Evolutionary conservation across 2,888 invertebrate genomes (phyloP), one percentile per base, ranked within the genome.

Genomic region (Harpalus rubripes): DNA sequence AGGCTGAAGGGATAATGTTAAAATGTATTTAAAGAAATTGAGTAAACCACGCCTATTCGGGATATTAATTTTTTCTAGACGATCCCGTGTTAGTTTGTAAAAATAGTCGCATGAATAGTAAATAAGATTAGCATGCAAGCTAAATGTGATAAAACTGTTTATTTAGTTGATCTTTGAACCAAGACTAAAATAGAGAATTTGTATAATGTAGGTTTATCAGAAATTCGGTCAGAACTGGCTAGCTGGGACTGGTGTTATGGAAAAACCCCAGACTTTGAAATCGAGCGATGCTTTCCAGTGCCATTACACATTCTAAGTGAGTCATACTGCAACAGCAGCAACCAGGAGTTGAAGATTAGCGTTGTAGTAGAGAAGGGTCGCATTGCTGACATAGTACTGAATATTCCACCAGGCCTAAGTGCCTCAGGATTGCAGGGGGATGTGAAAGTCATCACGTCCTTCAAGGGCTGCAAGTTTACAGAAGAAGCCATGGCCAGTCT

Each of bases 231-330:
- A 58, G 94, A 95, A 86, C 94, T 97, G 79, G 91, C 93, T 86
- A 95, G 95, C 32, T 98, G 98, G 97, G 95, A 97, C 85, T 98
- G 98, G 98, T 94, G 95, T 86, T 96, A 93, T 90, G 98, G 98
- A 0, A 95, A 94, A 90, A 97, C 98, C 0, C 98, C 98, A 0
- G 94, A 94, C 87, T 98, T 98, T 91, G 94, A 94, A 0, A 95
- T 97, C 16, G 94, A 94, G 85, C 93, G 94, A 52, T 91, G 93
- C 0, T 93, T 95, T 89, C 93, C 93, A 5, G 92, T 95, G 2
- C 94, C 95, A 0, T 89, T 91, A 0, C 92, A 92, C 86, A 89
- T 94, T n/a, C 90, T 93, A 12, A 32, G 76, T 12, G 68, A 32
- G 12, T 26, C 56, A 0, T 74, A 22, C 22, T 1, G 22, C 22